These are phyloP conservation scores for Hoplostethus mediterraneus DNA, from an alignment of 2,797 vertebrate species.

Conservation along the genomic window DNA sequence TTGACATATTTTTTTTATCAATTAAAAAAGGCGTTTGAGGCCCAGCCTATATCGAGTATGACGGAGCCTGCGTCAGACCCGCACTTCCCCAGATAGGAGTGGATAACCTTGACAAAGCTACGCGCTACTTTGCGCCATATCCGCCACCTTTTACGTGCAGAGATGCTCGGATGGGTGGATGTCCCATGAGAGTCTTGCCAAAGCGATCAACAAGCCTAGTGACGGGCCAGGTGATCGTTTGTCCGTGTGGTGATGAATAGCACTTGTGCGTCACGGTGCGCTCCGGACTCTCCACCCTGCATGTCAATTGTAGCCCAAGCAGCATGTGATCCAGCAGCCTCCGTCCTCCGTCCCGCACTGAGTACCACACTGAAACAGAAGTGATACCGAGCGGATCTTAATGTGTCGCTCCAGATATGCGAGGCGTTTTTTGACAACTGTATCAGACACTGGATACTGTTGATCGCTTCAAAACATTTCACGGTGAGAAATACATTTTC, in stretches of 20 bases:
- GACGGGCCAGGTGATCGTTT: constrained; percentile 34
- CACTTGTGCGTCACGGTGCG: constrained; percentile 74
- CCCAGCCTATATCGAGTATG: constrained; percentile 11
- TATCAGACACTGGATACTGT: constrained; percentile 31
- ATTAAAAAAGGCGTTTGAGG: constrained; percentile 1
- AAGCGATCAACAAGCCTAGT: constrained; percentile 28
- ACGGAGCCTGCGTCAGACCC: constrained; percentile 63
- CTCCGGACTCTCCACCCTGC: constrained; percentile 65
- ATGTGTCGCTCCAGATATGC: constrained; percentile 12
- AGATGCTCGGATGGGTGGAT: not conserved
- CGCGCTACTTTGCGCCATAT: not conserved
- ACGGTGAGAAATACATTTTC: constrained; percentile 56
- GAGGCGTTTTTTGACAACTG: constrained; percentile 12
- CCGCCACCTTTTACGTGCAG: not conserved
- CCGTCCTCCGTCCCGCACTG: constrained; percentile 63
- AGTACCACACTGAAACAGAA: constrained; percentile 44
- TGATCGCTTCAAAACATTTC: constrained; percentile 30
- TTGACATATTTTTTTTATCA: constrained; percentile 42
- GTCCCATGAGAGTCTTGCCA: not conserved
- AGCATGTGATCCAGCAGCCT: constrained; percentile 71
- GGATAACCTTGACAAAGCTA: constrained; percentile 73
- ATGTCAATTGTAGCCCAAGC: constrained; percentile 62
- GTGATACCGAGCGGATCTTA: constrained; percentile 39
- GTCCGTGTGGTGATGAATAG: constrained; percentile 22
- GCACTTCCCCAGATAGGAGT: constrained; percentile 64